phyloP scores from a whole-genome alignment of 2,797 vertebrate genomes.

The Syngnathus rostellatus region DNA sequence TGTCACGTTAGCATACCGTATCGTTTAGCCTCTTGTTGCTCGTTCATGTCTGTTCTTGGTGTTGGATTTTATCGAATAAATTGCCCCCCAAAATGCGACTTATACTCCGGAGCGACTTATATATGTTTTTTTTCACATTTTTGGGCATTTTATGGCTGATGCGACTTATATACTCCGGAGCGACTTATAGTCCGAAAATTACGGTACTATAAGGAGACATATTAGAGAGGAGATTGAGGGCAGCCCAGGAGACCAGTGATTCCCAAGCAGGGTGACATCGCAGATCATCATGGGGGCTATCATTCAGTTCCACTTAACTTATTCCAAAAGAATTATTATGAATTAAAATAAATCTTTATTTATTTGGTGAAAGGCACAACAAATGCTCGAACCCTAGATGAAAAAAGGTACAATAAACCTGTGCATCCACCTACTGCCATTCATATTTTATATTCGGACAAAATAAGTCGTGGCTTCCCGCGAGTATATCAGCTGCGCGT shows the following conservation, averaged over 20 bases:
- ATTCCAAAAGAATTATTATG: neutral
- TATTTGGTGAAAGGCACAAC: neutral
- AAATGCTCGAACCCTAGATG: neutral
- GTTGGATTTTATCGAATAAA: too few relatives aligned
- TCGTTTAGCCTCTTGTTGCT: too few relatives aligned
- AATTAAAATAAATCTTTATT: neutral
- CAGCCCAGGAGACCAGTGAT: neutral
- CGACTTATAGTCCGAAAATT: too few relatives aligned
- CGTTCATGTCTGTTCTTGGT: too few relatives aligned
- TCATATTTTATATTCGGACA: neutral
- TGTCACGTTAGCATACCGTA: too few relatives aligned
- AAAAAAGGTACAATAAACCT: neutral
- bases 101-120: too few relatives aligned
- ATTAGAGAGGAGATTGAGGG: neutral
- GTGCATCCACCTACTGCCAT: neutral
- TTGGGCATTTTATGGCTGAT: too few relatives aligned
- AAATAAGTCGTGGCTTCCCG: neutral
- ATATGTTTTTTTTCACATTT: too few relatives aligned
- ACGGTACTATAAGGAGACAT: neutral
- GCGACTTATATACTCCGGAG: too few relatives aligned
- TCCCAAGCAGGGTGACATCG: too few relatives aligned
- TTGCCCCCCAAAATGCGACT: too few relatives aligned
- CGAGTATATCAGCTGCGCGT: neutral
- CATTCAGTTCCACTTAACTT: neutral
- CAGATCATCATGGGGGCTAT: neutral